These are phyloP conservation scores for Oophaga sylvatica DNA, from an alignment of 2,797 vertebrate species.

Conservation along the genomic window DNA sequence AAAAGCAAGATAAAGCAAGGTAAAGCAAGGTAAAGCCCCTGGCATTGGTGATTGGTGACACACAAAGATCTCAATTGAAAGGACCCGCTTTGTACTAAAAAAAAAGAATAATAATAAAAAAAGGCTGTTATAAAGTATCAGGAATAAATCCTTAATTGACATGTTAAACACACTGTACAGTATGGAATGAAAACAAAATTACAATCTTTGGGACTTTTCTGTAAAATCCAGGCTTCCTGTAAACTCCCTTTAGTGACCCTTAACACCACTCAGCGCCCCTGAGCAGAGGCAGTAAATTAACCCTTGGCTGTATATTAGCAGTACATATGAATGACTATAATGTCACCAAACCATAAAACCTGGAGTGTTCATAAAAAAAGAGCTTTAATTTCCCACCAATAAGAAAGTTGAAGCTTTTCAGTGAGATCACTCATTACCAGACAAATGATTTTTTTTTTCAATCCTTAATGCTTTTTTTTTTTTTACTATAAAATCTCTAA, in stretches of 20 bases:
- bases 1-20: not conserved
- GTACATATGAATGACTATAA: conserved; percentile 24
- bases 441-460: not conserved
- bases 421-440: not conserved
- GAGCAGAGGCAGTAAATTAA: conserved; percentile 35
- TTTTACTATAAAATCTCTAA: conserved; percentile 33
- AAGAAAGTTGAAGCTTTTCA: not conserved
- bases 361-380: conserved; percentile 15
- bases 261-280: conserved; percentile 33
- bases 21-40: not conserved
- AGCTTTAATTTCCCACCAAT: conserved; percentile 9
- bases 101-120: not conserved
- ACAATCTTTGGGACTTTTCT: conserved; percentile 30
- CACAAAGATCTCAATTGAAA: not conserved
- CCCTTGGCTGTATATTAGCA: conserved; percentile 40
- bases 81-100: not conserved
- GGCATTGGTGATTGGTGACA: not conserved
- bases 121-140: conserved; percentile 14
- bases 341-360: conserved; percentile 41
- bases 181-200: conserved; percentile 26
- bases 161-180: conserved; percentile 11
- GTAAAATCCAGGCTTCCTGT: conserved; percentile 33
- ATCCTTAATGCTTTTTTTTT: no score
- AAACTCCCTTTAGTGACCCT: conserved; percentile 36
- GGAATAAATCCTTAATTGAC: conserved; percentile 22